Evolutionary conservation across 2,797 vertebrate genomes (phyloP).

Genomic region (Cirrhinus mrigala): DNA sequence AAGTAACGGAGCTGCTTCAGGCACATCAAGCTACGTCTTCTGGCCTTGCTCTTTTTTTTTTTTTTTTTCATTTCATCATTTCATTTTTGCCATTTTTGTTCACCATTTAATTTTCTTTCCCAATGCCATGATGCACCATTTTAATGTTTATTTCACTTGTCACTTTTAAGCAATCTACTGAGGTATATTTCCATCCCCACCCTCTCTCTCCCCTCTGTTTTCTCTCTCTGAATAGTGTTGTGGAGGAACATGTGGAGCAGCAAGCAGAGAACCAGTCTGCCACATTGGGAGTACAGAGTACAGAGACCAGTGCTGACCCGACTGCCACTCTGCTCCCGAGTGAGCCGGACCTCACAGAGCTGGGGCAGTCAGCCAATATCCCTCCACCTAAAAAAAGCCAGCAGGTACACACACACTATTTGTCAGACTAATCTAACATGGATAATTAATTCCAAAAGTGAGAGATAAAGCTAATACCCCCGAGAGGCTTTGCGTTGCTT

Average conservation of each 20-base stretch:
- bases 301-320: slow-evolving; percentile 65
- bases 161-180: background rate
- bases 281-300: slow-evolving; percentile 58
- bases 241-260: slow-evolving; percentile 59
- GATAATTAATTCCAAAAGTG: background rate
- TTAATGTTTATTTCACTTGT: background rate
- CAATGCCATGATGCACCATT: background rate
- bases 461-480: background rate
- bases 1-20: slow-evolving; percentile 27
- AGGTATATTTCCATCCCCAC: background rate
- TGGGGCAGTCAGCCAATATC: slow-evolving; percentile 64
- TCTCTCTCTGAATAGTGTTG: slow-evolving; percentile 60
- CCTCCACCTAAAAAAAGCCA: slow-evolving; percentile 62
- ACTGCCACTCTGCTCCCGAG: slow-evolving; percentile 54
- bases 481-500: background rate
- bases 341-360: slow-evolving; percentile 66
- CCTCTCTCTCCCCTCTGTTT: background rate
- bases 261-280: slow-evolving; percentile 63
- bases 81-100: background rate
- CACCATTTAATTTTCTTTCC: slow-evolving; percentile 37
- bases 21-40: slow-evolving; percentile 56
- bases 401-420: slow-evolving; percentile 62
- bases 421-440: background rate
- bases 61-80: slow-evolving; percentile 50
- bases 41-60: slow-evolving; percentile 61